Evolutionary conservation across 2,797 vertebrate species (phyloP).

Genomic region (Pseudochromis fuscus): DNA sequence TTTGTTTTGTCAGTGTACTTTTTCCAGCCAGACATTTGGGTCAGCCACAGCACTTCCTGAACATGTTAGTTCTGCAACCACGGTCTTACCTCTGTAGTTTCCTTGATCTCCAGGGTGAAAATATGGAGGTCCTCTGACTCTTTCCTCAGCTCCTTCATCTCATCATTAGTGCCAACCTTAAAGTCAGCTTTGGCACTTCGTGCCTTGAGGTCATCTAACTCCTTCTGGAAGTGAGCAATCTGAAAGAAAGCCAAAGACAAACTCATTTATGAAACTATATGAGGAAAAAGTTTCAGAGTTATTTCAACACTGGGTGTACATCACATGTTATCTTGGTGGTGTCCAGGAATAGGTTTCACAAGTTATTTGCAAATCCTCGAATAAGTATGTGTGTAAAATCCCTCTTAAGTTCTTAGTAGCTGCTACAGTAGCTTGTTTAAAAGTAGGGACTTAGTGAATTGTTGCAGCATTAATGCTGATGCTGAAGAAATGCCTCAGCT

Average conservation of each 20-base stretch:
- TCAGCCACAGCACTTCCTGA: not conserved
- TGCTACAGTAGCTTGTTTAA: no score
- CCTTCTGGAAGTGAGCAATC: constrained; percentile 97
- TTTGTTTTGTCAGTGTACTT: not conserved
- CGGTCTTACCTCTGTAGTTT: constrained; percentile 92
- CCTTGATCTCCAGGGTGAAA: constrained; percentile 94
- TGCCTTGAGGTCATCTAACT: constrained; percentile 93
- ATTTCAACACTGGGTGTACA: not conserved
- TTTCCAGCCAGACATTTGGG: not conserved
- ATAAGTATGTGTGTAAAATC: no score
- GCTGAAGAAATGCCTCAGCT: not conserved
- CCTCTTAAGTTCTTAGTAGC: no score
- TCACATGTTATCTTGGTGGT: not conserved
- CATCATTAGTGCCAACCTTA: constrained; percentile 88
- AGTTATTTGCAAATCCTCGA: not conserved
- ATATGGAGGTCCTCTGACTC: constrained; percentile 89
- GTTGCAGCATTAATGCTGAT: not conserved
- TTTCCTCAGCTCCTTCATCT: constrained; percentile 90
- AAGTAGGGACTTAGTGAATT: not conserved
- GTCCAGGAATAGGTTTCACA: not conserved
- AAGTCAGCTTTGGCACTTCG: constrained; percentile 88
- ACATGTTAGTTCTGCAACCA: not conserved
- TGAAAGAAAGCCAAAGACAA: constrained; percentile 62
- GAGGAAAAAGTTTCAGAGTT: not conserved
- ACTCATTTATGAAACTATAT: not conserved